A percentile compares a stretch with the other conserved stretches of the same genome.
These are phyloP conservation scores for Leptoclinus maculatus DNA, from an alignment of 2,797 vertebrate species.

Conservation along the genomic window DNA sequence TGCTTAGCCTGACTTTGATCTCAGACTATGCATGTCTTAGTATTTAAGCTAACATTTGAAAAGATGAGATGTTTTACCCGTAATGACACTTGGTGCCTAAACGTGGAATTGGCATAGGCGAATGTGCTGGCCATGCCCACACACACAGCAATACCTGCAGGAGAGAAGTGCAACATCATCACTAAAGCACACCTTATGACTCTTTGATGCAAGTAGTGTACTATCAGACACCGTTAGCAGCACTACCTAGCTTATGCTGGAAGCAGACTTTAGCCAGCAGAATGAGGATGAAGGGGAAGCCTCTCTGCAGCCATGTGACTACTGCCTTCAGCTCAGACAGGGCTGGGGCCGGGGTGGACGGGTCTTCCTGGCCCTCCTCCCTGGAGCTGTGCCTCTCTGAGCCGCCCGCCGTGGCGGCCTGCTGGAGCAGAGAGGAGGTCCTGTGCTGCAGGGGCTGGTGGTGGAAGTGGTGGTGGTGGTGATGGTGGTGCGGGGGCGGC, in stretches of 20 bases:
- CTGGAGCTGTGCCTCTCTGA: slow-evolving; percentile 87
- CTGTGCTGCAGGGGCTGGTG: slow-evolving; percentile 91
- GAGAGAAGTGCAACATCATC: slow-evolving; percentile 39
- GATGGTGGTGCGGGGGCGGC: slow-evolving; percentile 84
- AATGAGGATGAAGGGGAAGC: slow-evolving; percentile 97
- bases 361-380: slow-evolving; percentile 88
- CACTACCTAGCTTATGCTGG: slow-evolving; percentile 94
- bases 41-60: background rate
- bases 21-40: background rate
- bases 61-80: slow-evolving; percentile 83
- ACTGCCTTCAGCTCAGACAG: slow-evolving; percentile 94
- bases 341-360: slow-evolving; percentile 92
- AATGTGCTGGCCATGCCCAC: slow-evolving; percentile 98
- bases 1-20: background rate
- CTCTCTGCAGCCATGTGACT: slow-evolving; percentile 95
- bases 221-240: background rate
- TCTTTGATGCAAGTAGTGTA: too few species aligned
- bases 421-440: slow-evolving; percentile 90
- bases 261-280: slow-evolving; percentile 97
- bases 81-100: slow-evolving; percentile 95
- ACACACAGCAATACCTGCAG: slow-evolving; percentile 93
- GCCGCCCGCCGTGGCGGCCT: slow-evolving; percentile 81
- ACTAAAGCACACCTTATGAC: background rate
- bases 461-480: slow-evolving; percentile 86
- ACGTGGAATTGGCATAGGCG: slow-evolving; percentile 93